A percentile compares a stretch with the other conserved stretches of the same genome.
These are phyloP conservation scores for Drosophila saltans DNA, from an alignment of 1,140 invertebrate genomes.

Conservation along the genomic window DNA sequence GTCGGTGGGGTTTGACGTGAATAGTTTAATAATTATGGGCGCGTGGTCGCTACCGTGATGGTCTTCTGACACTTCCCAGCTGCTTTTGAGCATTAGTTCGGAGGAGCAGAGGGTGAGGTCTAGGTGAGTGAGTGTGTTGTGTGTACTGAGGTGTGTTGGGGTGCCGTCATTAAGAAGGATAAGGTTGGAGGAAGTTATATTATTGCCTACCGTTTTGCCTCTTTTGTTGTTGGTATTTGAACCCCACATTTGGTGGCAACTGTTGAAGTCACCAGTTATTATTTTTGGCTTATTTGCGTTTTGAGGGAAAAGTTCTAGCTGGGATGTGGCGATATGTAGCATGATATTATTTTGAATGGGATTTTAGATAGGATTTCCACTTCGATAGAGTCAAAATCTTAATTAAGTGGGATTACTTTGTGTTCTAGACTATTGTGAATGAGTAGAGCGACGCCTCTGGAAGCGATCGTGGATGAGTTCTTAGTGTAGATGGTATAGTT, in stretches of 20 bases:
- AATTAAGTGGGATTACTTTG: slow-evolving; percentile 5
- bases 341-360: slow-evolving; percentile 29
- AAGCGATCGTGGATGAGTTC: slow-evolving; percentile 8
- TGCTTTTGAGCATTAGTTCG: slow-evolving; percentile 8
- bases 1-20: slow-evolving; percentile 11
- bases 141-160: slow-evolving; percentile 28
- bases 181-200: slow-evolving; percentile 29
- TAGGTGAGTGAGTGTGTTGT: slow-evolving; percentile 28
- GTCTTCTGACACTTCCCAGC: slow-evolving; percentile 32
- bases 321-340: slow-evolving; percentile 17
- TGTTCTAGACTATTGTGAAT: slow-evolving; percentile 20
- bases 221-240: slow-evolving; percentile 16
- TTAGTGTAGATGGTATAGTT: slow-evolving; percentile 18
- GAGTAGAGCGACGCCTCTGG: slow-evolving; percentile 14
- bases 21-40: slow-evolving; percentile 27
- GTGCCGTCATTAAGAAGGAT: slow-evolving; percentile 30
- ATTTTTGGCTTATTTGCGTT: slow-evolving; percentile 18
- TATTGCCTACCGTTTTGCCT: slow-evolving; percentile 25
- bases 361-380: slow-evolving; percentile 11
- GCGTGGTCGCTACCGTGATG: slow-evolving; percentile 29
- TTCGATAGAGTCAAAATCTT: slow-evolving; percentile 1
- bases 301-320: slow-evolving; percentile 10
- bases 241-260: slow-evolving; percentile 33
- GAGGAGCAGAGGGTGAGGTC: slow-evolving; percentile 30
- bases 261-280: slow-evolving; percentile 17